phyloP scores from a whole-genome alignment of 1,140 invertebrate species.

The Apis dorsata region DNA sequence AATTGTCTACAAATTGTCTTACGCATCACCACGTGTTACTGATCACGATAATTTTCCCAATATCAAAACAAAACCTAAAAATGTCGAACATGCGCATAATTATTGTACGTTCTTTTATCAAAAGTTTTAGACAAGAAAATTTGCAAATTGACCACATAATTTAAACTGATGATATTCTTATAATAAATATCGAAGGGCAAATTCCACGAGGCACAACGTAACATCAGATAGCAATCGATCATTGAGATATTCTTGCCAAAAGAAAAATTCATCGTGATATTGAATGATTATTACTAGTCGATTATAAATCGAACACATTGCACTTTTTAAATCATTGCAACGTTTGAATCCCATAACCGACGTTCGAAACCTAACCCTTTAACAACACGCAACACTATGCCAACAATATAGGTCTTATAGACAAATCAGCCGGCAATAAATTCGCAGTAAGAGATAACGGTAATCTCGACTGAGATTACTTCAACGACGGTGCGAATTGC shows the following conservation, averaged over 20 bases:
- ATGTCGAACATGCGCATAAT: background rate
- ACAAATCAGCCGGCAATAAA: slow-evolving; percentile 59
- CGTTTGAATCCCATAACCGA: slow-evolving; percentile 3
- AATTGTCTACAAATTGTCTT: background rate
- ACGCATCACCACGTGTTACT: slow-evolving; percentile 1
- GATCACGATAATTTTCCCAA: slow-evolving; percentile 6
- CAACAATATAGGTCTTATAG: slow-evolving; percentile 41
- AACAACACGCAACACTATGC: background rate
- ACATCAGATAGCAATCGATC: slow-evolving; percentile 17
- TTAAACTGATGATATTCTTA: background rate
- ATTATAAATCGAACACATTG: slow-evolving; percentile 38
- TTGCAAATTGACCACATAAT: background rate
- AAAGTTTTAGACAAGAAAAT: background rate
- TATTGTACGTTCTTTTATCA: background rate
- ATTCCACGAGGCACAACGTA: slow-evolving; percentile 1
- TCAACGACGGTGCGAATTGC: slow-evolving; percentile 68
- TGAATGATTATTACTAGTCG: background rate
- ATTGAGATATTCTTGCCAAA: background rate
- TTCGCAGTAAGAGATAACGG: slow-evolving; percentile 64
- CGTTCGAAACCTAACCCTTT: slow-evolving; percentile 27
- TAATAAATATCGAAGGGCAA: background rate
- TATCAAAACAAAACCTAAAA: background rate
- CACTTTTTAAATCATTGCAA: background rate
- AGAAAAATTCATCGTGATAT: background rate
- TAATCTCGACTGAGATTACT: slow-evolving; percentile 60